Evolutionary conservation across 2,888 invertebrate genomes (phyloP).

Genomic region (Scaptomyza caliginosa): DNA sequence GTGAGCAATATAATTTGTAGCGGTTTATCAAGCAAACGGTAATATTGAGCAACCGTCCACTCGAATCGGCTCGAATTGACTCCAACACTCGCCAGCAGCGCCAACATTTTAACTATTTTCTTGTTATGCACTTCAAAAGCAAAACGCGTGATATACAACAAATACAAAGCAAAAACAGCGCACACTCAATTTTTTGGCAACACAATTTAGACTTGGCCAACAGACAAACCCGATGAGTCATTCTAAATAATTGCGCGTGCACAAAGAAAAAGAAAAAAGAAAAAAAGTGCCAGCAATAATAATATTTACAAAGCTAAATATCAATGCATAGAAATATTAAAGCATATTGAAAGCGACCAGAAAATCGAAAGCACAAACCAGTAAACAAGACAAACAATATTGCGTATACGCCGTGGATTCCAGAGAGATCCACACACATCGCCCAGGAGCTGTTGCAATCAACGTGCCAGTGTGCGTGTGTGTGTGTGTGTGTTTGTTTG

Average conservation of each 20-base stretch:
- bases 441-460: conserved; percentile 75
- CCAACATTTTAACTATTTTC: conserved; percentile 73
- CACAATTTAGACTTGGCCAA: conserved; percentile 53
- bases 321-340: conserved; percentile 50
- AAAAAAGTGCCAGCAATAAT: conserved; percentile 40
- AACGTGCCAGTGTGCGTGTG: neutral
- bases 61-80: conserved; percentile 65
- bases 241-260: conserved; percentile 72
- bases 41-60: conserved; percentile 78
- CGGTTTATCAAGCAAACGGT: conserved; percentile 79
- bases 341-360: conserved; percentile 19
- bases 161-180: conserved; percentile 5
- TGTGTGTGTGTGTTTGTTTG: conserved; percentile 7
- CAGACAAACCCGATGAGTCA: conserved; percentile 74
- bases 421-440: conserved; percentile 69
- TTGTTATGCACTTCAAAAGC: conserved; percentile 72
- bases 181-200: conserved; percentile 59
- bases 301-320: conserved; percentile 64
- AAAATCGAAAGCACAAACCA: conserved; percentile 17
- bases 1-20: conserved; percentile 70
- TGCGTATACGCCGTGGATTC: conserved; percentile 67
- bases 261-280: conserved; percentile 1
- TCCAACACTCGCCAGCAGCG: conserved; percentile 60
- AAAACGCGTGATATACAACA: conserved; percentile 48
- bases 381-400: conserved; percentile 37